Percentiles rank a stretch among this genome's conserved stretches.
These are phyloP conservation scores for Corvus cornix DNA, from an alignment of 2,113 vertebrate genomes.

Conservation along the genomic window DNA sequence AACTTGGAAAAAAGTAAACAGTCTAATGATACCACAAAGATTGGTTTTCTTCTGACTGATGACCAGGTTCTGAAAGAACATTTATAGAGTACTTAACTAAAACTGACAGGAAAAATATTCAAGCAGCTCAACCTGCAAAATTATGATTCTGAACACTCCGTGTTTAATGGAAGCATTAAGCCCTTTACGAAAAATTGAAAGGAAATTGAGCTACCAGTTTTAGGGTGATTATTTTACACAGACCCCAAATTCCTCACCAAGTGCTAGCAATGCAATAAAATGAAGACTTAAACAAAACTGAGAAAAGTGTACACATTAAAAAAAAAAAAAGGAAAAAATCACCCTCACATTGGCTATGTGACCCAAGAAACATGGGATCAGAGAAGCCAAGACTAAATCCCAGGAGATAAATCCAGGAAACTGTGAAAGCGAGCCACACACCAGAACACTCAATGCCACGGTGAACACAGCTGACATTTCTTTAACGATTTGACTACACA, in stretches of 20 bases:
- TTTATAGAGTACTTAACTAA: neutral
- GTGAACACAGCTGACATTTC: neutral
- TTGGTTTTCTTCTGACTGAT: neutral
- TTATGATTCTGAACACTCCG: rapidly evolving
- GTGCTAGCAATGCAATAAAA: neutral
- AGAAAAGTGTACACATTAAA: neutral
- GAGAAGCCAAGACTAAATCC: neutral
- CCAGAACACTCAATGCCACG: neutral
- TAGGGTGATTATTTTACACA: neutral
- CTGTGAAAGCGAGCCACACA: neutral
- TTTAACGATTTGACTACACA: neutral
- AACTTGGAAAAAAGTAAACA: neutral
- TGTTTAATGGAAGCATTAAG: neutral
- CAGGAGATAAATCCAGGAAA: neutral
- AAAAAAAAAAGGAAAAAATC: neutral
- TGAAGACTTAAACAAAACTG: neutral
- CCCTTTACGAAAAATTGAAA: neutral
- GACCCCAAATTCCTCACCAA: neutral
- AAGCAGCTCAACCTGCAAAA: neutral
- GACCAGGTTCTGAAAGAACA: neutral
- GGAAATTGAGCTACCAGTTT: neutral
- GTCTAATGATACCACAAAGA: neutral
- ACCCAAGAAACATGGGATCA: neutral
- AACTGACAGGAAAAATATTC: neutral
- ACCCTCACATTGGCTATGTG: neutral